phyloP scores from a whole-genome alignment of 2,797 vertebrate genomes.

The Cuculus canorus region DNA sequence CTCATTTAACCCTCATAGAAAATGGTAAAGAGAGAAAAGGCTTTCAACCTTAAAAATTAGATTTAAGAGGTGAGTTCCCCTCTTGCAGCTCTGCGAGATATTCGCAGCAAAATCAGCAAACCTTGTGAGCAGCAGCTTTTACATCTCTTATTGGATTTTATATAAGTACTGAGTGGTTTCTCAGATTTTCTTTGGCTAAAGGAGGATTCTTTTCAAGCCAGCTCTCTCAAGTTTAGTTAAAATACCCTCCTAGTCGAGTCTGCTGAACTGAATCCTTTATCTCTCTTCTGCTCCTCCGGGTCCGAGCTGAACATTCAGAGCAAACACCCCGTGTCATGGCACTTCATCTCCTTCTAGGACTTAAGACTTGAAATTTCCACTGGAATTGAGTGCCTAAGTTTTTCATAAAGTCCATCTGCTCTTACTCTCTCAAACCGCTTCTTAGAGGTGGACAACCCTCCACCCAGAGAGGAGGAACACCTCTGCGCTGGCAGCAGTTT shows the following conservation, averaged over 20 bases:
- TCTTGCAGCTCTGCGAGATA: neutral
- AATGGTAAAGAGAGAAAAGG: neutral
- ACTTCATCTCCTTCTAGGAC: neutral
- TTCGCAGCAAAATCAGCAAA: slow-evolving; percentile 12
- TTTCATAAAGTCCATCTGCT: neutral
- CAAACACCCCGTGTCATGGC: rapidly evolving
- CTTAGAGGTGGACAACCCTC: neutral
- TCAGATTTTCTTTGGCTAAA: neutral
- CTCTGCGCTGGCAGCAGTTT: neutral
- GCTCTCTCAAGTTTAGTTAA: neutral
- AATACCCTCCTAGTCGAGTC: neutral
- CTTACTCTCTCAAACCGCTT: neutral
- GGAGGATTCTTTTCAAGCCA: neutral
- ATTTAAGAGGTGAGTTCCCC: neutral
- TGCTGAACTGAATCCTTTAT: neutral
- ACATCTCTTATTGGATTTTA: neutral
- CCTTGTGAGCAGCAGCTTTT: neutral
- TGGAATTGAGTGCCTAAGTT: neutral
- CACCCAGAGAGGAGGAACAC: neutral
- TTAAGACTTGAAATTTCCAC: neutral
- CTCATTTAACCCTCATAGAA: slow-evolving; percentile 28
- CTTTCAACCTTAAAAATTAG: neutral
- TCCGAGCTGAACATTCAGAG: neutral
- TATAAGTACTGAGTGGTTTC: neutral
- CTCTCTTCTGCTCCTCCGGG: neutral